A percentile compares a stretch with the other conserved stretches of the same genome.
Evolutionary conservation across 2,797 vertebrate species (phyloP).

Genomic region (Ataeniobius toweri): DNA sequence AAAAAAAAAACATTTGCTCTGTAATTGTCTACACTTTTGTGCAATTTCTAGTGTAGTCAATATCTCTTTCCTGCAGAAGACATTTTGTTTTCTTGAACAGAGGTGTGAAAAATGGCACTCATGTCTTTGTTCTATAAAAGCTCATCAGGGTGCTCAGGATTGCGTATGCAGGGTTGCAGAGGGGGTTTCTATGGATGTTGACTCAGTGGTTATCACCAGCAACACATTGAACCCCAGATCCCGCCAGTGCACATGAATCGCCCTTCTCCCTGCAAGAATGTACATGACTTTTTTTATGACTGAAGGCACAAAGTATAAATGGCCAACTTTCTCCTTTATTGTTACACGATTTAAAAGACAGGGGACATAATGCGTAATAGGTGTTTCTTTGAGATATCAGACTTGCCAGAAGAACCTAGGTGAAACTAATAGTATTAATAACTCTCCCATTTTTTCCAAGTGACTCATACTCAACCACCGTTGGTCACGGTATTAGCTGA

Average conservation of each 20-base stretch:
- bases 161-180: neutral
- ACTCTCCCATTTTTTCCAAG: conserved; percentile 7
- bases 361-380: conserved; percentile 13
- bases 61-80: conserved; percentile 13
- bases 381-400: conserved; percentile 3
- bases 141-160: conserved; percentile 23
- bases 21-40: neutral
- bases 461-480: conserved; percentile 2
- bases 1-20: neutral
- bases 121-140: conserved; percentile 25
- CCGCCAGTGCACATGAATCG: conserved; percentile 22
- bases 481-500: conserved; percentile 20
- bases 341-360: conserved; percentile 25
- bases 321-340: conserved; percentile 7
- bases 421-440: conserved; percentile 14
- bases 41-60: neutral
- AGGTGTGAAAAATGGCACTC: conserved; percentile 33
- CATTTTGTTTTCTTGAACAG: conserved; percentile 29
- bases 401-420: conserved; percentile 10
- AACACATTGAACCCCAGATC: conserved; percentile 25
- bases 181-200: conserved; percentile 14
- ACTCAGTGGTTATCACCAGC: conserved; percentile 28
- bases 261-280: conserved; percentile 10
- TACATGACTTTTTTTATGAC: neutral
- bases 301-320: conserved; percentile 14